Base-by-base conservation (phyloP, 2,888 invertebrate species). In the Pantelozetes paolii region DNA sequence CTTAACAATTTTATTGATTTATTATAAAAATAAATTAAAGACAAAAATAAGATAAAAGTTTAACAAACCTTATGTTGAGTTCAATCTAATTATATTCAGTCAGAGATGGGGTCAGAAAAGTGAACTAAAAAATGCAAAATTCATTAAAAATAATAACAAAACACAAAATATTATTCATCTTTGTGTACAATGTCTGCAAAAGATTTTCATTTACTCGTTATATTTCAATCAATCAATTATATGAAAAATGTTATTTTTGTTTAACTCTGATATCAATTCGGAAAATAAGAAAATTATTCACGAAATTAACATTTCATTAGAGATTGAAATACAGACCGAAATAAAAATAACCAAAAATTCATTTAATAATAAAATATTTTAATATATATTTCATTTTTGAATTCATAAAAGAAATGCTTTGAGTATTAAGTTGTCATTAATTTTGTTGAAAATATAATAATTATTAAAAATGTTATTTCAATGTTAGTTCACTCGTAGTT, bases 391-490 rank as follows among this genome's bases (percentile, higher is more conserved):
- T 50, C 20, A 23, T n/a, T 6, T 50, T 45, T 50, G 20, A 50
- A 23, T 23, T 50, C 2, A 20, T 9, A 45, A 50, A 23, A 20
- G 50, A 50, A 20, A 20, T 50, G 50, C 20, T 20, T 18, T 50
- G 8, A 50, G 13, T 8, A 50, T 50, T 50, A 20, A 50, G 50
- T 50, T 50, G 11, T 50, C 50, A 50, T n/a, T 50, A 20, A 50
- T 50, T 50, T 50, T 20, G 50, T 50, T 50, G 50, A 50, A 50
- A 50, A 50, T 20, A 50, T 50, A 50, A 50, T 50, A 50, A 50
- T 50, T 20, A 50, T 23, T n/a, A n/a, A 23, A 23, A 50, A 50
- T 50, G 50, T 50, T n/a, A 50, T n/a, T 2, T 45, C 45, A 50
- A 50, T 50, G 50, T 50, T n/a, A 50, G 50, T 2, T 45, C 45